Evolutionary conservation across 1,140 invertebrate genomes (phyloP).

Genomic region (Bombus sylvicola): DNA sequence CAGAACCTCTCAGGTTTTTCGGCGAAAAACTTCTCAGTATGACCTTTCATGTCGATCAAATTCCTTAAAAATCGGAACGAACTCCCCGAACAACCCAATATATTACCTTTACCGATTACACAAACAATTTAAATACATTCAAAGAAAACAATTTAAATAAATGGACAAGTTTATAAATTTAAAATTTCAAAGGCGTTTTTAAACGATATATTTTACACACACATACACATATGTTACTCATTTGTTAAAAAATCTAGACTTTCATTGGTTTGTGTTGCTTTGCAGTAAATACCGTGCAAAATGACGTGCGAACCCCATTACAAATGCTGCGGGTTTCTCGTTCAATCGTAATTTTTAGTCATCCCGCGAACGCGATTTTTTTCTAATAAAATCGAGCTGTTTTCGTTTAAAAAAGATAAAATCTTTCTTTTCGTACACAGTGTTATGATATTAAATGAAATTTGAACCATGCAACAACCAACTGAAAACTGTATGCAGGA

Average conservation of each 20-base stretch:
- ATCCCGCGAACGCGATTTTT: constrained; percentile 10
- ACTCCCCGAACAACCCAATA: too few species aligned
- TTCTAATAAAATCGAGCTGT: constrained; percentile 28
- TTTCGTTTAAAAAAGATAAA: neutral
- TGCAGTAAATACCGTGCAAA: constrained; percentile 20
- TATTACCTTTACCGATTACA: too few species aligned
- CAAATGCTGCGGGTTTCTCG: constrained; percentile 21
- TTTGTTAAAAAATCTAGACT: constrained; percentile 15
- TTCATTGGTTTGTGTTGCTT: constrained; percentile 30
- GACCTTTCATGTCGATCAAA: too few species aligned
- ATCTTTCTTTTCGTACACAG: neutral
- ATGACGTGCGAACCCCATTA: constrained; percentile 32
- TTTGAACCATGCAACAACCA: neutral
- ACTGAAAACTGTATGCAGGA: constrained; percentile 1
- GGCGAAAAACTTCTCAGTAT: too few species aligned
- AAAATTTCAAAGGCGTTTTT: neutral
- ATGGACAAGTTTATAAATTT: neutral
- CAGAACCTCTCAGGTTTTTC: too few species aligned
- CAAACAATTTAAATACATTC: neutral
- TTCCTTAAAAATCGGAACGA: too few species aligned
- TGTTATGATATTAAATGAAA: constrained; percentile 1
- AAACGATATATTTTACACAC: neutral
- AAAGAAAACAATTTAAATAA: neutral
- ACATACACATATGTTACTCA: neutral
- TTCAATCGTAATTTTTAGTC: constrained; percentile 25